Evolutionary conservation across 2,113 vertebrate genomes (phyloP).

Genomic region (Xenotilapia flavipinnis): DNA sequence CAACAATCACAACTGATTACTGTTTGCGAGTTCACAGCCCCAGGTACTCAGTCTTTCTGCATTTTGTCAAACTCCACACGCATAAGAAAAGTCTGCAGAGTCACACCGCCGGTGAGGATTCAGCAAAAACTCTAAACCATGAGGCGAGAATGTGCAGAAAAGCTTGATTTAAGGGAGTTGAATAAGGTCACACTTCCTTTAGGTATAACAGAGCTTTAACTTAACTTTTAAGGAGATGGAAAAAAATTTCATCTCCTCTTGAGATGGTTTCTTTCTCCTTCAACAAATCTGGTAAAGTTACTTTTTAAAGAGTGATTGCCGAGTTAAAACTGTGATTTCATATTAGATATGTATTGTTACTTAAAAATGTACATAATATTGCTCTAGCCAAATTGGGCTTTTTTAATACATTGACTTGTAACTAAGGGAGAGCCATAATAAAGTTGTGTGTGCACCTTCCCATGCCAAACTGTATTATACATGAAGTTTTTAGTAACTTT

Average conservation of each 20-base stretch:
- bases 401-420: not conserved
- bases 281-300: not conserved
- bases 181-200: not conserved
- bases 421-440: not conserved
- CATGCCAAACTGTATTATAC: not conserved
- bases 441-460: not conserved
- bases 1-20: conserved; percentile 26
- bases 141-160: not conserved
- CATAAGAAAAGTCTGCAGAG: not conserved
- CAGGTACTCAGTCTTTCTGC: not conserved
- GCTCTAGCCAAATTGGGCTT: not conserved
- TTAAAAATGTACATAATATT: not conserved
- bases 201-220: not conserved
- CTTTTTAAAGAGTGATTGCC: not conserved
- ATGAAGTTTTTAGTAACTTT: not conserved
- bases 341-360: not conserved
- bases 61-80: conserved; percentile 19
- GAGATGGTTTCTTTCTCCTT: not conserved
- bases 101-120: not conserved
- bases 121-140: not conserved
- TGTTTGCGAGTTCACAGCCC: not conserved
- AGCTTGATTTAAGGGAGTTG: not conserved
- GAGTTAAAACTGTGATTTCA: not conserved
- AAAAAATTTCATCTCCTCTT: not conserved
- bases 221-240: not conserved